Evolutionary conservation across 2,888 invertebrate species (phyloP), one percentile per base, ranked within the genome.

Genomic region (Meteorus colon): DNA sequence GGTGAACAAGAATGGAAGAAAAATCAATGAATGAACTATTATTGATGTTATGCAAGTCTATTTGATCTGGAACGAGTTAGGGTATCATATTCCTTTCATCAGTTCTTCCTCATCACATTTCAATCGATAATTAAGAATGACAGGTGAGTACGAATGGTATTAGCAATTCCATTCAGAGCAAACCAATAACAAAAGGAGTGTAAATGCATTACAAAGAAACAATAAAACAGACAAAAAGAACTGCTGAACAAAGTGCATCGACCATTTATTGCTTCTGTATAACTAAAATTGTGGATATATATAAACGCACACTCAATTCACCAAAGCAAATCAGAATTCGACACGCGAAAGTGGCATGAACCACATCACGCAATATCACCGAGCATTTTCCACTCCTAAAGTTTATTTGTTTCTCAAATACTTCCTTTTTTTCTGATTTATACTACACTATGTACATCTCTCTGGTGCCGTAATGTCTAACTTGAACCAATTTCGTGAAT

Each of bases 241-340:
- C 24, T 24, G 24, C 24, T 24, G 78, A 79, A 79, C 81, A 82
- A 82, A 79, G 70, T 65, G 63, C 65, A 60, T 24, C 65, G 34
- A 59, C 37, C 51, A 19, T 41, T 83, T 85, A 41, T 41, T 82
- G 82, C 77, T 81, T 82, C 81, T 82, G 78, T 75, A 81, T 77
- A 24, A 2, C 10, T 55, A 19, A 55, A 55, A 79, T 80, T 80
- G 81, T 77, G 80, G 77, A 79, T 77, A 81, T 72, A 74, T 74
- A 78, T 68, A 72, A 84, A 81, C 24, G 24, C 86, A 89, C 85
- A 87, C 87, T 88, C 86, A 87, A 88, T 89, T 88, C 88, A 84
- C 86, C 88, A 87, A 89, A 89, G 88, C 88, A 89, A 89, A 89
- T 88, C 88, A 89, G 86, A 86, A 86, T 88, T 89, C 88, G 88